These are phyloP conservation scores for Macrosiphum euphorbiae DNA, from an alignment of 2,888 invertebrate genomes.

Conservation along the genomic window DNA sequence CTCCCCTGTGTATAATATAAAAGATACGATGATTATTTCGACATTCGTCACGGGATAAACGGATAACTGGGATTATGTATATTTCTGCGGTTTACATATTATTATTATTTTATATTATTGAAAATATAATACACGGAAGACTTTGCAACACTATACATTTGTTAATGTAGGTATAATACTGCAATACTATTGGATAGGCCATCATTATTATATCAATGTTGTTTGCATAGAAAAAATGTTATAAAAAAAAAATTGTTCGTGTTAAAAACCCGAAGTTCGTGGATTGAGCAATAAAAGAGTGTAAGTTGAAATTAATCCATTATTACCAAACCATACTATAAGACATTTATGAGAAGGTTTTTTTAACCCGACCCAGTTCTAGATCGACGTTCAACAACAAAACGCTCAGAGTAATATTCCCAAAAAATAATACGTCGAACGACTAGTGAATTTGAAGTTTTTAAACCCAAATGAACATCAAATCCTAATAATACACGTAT, in stretches of 20 bases:
- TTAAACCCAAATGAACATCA: not conserved
- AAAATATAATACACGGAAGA: not conserved
- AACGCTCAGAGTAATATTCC: not conserved
- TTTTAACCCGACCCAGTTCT: not conserved
- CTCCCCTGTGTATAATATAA: not conserved
- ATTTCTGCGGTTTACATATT: conserved; percentile 27
- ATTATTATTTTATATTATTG: not conserved
- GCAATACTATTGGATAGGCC: not conserved
- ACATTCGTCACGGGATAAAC: conserved; percentile 30
- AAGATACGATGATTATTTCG: not conserved
- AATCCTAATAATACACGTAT: not conserved
- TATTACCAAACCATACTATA: not conserved
- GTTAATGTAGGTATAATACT: not conserved
- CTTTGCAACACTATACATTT: not conserved
- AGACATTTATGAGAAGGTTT: not conserved
- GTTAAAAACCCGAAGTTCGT: not conserved
- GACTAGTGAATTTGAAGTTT: not conserved
- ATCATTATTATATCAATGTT: not conserved
- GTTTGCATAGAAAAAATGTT: not conserved
- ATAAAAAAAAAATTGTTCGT: not conserved
- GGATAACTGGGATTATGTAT: conserved; percentile 4
- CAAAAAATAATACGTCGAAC: not conserved
- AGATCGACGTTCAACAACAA: not conserved
- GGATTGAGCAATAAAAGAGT: not conserved
- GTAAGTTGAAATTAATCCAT: not conserved